Conservation (phyloP, 2,888 invertebrate species). For the Xanthia icteritia region DNA sequence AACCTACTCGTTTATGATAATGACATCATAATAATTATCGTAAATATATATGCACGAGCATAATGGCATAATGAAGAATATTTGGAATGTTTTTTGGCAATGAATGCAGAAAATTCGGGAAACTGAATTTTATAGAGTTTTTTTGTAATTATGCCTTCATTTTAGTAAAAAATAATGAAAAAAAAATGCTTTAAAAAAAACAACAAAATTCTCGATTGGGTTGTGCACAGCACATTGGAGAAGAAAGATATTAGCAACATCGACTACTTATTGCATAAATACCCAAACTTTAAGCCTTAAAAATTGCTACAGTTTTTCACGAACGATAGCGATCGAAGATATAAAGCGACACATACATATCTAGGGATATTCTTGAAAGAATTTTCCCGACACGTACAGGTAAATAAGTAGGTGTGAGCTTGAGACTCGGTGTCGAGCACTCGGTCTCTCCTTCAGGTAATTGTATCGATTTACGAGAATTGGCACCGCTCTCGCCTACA, state of each 20-base stretch:
- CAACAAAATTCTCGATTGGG: no score
- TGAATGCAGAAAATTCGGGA: neutral
- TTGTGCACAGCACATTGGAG: no score
- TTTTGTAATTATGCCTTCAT: no score
- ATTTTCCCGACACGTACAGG: slow-evolving; percentile 29
- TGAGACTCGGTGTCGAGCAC: slow-evolving; percentile 27
- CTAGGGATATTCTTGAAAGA: slow-evolving; percentile 14
- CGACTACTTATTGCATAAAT: neutral
- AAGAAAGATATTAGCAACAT: neutral
- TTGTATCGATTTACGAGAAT: slow-evolving; percentile 52
- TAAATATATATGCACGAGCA: slow-evolving; percentile 39
- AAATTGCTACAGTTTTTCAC: neutral
- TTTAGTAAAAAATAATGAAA: no score
- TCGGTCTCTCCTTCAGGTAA: slow-evolving; percentile 42
- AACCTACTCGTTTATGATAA: slow-evolving; percentile 40
- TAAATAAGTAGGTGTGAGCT: slow-evolving; percentile 43
- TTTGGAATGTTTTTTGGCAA: neutral
- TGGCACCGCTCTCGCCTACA: slow-evolving; percentile 25
- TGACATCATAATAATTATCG: slow-evolving; percentile 48
- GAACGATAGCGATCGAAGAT: neutral
- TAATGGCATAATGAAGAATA: slow-evolving; percentile 25
- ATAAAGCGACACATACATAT: neutral
- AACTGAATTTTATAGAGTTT: neutral
- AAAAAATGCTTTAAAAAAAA: no score
- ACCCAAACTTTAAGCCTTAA: neutral